Evolutionary conservation across 2,888 invertebrate species (phyloP), one percentile per base, ranked within the genome.

Genomic region (Atethmia centrago): DNA sequence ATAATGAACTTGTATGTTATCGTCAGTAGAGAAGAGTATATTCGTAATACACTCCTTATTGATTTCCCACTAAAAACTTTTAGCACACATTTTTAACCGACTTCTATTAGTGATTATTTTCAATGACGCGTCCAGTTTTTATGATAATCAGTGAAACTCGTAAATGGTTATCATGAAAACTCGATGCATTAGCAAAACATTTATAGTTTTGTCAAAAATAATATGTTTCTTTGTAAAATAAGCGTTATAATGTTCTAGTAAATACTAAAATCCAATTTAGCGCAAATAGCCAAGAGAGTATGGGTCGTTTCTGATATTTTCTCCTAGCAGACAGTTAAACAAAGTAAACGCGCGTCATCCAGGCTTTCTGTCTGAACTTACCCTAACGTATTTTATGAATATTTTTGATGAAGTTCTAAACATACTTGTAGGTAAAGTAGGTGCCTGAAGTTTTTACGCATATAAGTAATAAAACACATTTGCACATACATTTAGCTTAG

Each of bases 401-500:
- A 49, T 68, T 68, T 74, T 64, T 61, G 56, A 40, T 61, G 45
- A 51, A 80, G 42, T 75, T 68, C 19, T 25, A 40, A 67, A 80
- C 53, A 68, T 51, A 40, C n/a, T n/a, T 12, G 47, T 45, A 59
- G 16, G 4, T 31, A 4, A 0, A 25, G 45, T 28, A 42, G 19
- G 21, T 36, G 14, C 42, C 47, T 67, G 3, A 67, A 74, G 74
- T 67, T 67, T 51, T 49, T 53, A 68, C 45, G 28, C 12, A 56
- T 28, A 28, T 31, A 47, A 47, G 65, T 65, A 67, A 71, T 64
- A 71, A 40, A 78, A 79, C 70, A 67, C 58, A 73, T 80, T 69
- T 51, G 31, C 58, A 55, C 70, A 76, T 59, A 71, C 71, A 82
- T 71, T 77, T 72, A 25, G 69, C 69, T 80, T 80, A 80, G 25